phyloP scores from a whole-genome alignment of 2,888 invertebrate species.

The Limnephilus lunatus region DNA sequence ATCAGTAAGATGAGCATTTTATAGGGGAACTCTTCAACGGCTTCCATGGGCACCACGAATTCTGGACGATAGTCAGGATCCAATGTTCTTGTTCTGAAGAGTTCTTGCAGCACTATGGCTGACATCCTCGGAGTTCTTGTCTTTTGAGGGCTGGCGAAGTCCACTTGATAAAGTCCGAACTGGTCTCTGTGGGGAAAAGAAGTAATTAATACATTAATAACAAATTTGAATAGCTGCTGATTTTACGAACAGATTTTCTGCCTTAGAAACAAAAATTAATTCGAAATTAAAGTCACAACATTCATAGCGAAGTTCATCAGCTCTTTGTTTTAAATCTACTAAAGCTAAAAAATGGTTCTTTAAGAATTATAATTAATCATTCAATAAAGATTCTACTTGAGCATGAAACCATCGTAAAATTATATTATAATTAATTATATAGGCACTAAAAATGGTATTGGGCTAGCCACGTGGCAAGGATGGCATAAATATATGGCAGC shows the following conservation, averaged over 20 bases:
- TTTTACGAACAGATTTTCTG: not conserved
- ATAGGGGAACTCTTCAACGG: not conserved
- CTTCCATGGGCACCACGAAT: conserved; percentile 66
- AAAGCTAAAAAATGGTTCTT: not conserved
- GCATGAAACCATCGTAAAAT: not conserved
- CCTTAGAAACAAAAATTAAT: not conserved
- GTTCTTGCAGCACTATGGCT: conserved; percentile 73
- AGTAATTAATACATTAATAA: not conserved
- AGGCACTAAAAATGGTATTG: too few relatives aligned
- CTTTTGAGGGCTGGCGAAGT: conserved; percentile 78
- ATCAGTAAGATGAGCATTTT: conserved; percentile 68
- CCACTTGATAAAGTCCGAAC: conserved; percentile 81
- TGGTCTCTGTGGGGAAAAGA: conserved; percentile 73
- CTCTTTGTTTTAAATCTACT: not conserved
- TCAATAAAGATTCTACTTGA: not conserved
- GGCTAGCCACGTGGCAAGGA: not conserved
- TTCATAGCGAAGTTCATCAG: not conserved
- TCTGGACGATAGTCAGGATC: conserved; percentile 76
- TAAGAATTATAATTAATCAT: too few relatives aligned
- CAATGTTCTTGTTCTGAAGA: conserved; percentile 70
- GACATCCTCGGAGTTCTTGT: conserved; percentile 79
- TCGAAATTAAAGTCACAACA: too few relatives aligned
- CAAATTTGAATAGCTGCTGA: not conserved
- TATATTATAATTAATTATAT: too few relatives aligned
- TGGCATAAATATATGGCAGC: not conserved